Evolutionary conservation across 2,113 vertebrate species (phyloP), one percentile per base, ranked within the genome.

Genomic region (Pionites leucogaster): DNA sequence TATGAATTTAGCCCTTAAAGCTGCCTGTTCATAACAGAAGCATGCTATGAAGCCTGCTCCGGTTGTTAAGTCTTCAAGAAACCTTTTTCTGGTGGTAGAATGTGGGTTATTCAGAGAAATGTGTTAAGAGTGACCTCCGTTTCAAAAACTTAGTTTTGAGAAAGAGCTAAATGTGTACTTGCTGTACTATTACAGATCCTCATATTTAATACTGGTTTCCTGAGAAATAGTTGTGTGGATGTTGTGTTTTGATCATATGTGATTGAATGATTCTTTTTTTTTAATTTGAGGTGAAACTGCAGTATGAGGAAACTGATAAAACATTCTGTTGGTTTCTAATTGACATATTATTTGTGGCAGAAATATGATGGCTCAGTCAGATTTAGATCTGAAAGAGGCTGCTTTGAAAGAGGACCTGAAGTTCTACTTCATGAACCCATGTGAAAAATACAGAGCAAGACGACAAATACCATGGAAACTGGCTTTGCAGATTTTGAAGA

Each of bases 371-470:
- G 95, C 96, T 46, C 97, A 96, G 60, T 88, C 93, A 22, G 99
- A 99, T 68, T 42, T 97, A 33, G 96, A 98, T 28, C 77, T 93
- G 53, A 98, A 97, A 76, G 99, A 99, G 92, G 76, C 96, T 0
- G 89, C 76, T 23, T 97, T 99, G 91, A 98, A 98, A 95, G 98
- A 99, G 92, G 99, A 99, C 96, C 97, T 99, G 86, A 98, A 91
- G 87, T 99, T 99, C 95, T 99, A 99, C 97, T 99, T 99, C 95
- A 99, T 99, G 99, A 99, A 98, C 84, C 99, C 99, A 0, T 99
- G 99, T 98, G 99, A 99, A 96, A 99, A 99, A 96, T 99, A 99
- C 97, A 97, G 97, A 97, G 98, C 99, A 88, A 97, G 99, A 81
- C 93, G 63, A 65, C 99, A 99, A 78, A 95, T 99, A 70, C 99